Evolutionary conservation across 2,888 invertebrate genomes (phyloP).

Genomic region (Oxystoma pomonae): DNA sequence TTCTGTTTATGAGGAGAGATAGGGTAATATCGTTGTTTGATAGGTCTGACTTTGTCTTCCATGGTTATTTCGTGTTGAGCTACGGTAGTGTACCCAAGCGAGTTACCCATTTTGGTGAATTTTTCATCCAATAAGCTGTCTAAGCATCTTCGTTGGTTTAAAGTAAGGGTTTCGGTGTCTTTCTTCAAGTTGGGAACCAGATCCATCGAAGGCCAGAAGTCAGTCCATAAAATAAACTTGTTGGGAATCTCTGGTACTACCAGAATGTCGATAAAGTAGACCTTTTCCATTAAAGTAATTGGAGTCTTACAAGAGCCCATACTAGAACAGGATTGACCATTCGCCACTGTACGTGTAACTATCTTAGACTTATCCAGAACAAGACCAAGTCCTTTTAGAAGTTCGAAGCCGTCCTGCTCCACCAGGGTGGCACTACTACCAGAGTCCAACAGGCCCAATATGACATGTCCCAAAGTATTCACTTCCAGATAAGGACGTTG

Average conservation of each 20-base stretch:
- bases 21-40: constrained; percentile 24
- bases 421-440: constrained; percentile 13
- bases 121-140: constrained; percentile 8
- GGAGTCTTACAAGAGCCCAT: constrained; percentile 15
- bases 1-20: constrained; percentile 27
- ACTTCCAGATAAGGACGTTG: too few relatives aligned
- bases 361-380: not conserved
- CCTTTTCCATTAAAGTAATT: constrained; percentile 13
- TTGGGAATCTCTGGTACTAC: constrained; percentile 18
- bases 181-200: constrained; percentile 18
- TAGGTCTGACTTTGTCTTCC: too few relatives aligned
- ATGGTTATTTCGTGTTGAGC: constrained; percentile 6
- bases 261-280: constrained; percentile 19
- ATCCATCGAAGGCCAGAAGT: constrained; percentile 21
- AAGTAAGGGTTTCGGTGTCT: constrained; percentile 17
- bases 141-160: too few relatives aligned
- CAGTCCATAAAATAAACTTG: constrained; percentile 17
- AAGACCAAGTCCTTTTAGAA: constrained; percentile 8
- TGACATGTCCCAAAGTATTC: constrained; percentile 4
- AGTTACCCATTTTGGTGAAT: constrained; percentile 11
- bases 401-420: constrained; percentile 5
- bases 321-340: constrained; percentile 14
- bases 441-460: constrained; percentile 15
- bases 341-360: constrained; percentile 16
- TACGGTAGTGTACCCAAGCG: constrained; percentile 6